Base-by-base conservation (phyloP, 1,140 invertebrate species). In the Orchesella cincta region DNA sequence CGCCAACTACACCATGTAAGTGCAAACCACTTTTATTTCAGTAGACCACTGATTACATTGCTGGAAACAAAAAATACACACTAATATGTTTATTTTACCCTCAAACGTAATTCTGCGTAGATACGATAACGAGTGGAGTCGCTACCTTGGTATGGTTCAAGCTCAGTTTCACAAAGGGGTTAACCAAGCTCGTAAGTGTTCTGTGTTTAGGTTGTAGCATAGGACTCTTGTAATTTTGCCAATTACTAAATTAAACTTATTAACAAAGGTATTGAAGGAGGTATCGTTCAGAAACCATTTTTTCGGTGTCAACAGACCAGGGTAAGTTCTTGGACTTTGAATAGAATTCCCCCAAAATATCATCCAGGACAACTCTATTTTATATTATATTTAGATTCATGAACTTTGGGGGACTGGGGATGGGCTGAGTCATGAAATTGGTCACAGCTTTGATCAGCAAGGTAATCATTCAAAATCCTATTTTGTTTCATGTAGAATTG, bases 371-470 rank as follows among this genome's bases (percentile, higher is more conserved):
- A 57, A 14, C 26, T 57, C 54, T 18, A 46, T 8, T n/a, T n/a
- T n/a, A n/a, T n/a, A 16, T 57, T 57, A 18, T n/a, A 57, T 46
- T 5, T 46, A 57, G 54, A 26, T 57, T 57, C 54, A 57, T 57
- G 54, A 57, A 57, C 26, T 57, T 57, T 57, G 54, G 54, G n/a
- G 54, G 54, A 57, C 54, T 57, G 3, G 54, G 54, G 3, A 57
- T 57, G 54, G 54, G 14, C n/a, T 57, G 54, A 23, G 54, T 23
- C 54, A 57, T 23, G 54, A 57, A 57, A 57, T 57, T 26, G 54
- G 54, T 18, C 54, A 57, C 23, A 57, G 54, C 54, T 57, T 57
- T 23, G 54, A 57, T 23, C 3, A 5, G 8, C n/a, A 14, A 14
- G 54, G 54, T 23, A n/a, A n/a, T n/a, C 23, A 23, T 57, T n/a